These are phyloP conservation scores for Alethe diademata DNA, from an alignment of 2,113 vertebrate genomes.

Conservation along the genomic window DNA sequence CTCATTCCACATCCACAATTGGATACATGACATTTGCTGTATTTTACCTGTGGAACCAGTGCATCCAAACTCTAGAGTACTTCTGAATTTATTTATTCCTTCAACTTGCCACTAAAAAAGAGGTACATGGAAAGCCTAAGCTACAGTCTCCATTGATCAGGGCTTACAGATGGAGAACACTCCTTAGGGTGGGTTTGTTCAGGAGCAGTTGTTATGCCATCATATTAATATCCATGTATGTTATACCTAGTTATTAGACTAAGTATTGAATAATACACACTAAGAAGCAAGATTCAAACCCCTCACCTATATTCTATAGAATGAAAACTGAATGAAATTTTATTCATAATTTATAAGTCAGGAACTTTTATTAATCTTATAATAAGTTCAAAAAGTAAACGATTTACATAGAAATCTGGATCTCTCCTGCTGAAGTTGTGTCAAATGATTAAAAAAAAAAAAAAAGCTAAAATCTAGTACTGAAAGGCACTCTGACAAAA, in stretches of 20 bases:
- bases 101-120: not conserved
- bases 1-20: not conserved
- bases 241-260: not conserved
- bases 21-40: not conserved
- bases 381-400: not conserved
- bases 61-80: not conserved
- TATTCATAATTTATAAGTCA: not conserved
- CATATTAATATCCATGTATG: not conserved
- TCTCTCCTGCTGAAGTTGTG: not conserved
- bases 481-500: not conserved
- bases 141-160: not conserved
- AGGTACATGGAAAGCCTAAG: not conserved
- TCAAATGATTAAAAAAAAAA: not conserved
- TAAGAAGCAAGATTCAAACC: not conserved
- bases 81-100: not conserved
- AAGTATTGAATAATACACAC: not conserved
- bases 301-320: not conserved
- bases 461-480: not conserved
- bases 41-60: not conserved
- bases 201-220: not conserved
- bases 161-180: not conserved
- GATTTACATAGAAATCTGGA: not conserved
- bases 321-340: not conserved
- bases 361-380: not conserved
- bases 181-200: not conserved